Base-by-base conservation (phyloP, 2,888 invertebrate species). In the Arge pagana region DNA sequence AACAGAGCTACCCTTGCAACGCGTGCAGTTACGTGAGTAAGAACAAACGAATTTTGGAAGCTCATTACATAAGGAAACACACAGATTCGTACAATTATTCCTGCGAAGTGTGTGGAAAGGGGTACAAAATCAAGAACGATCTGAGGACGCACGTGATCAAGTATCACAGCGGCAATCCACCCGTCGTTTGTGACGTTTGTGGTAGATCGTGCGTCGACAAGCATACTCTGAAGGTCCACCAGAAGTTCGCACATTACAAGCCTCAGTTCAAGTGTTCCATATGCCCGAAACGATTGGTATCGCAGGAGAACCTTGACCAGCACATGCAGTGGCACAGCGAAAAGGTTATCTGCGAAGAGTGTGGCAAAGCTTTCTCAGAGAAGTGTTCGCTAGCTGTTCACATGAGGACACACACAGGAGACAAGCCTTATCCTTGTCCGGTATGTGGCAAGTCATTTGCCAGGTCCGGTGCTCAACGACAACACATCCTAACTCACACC, bases 101-200 rank as follows among this genome's bases (percentile, higher is more conserved):
- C 8, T 71, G 70, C 52, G 58, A 69, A 15, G 48, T 58, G 1
- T 71, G 70, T 28, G 64, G 60, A 7, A 70, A 71, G 30, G 60
- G 64, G 40, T 71, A 65, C 53, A 70, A 71, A 48, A 58, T 66
- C 40, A 61, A 61, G 15, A 63, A 67, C 2, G 68, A 68, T 40
- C 39, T 65, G 10, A 62, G 59, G 16, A 65, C 64, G 48, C 65
- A 65, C 36, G 48, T 64, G 8, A 45, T 62, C 23, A 60, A 64
- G 31, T 57, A 50, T 36, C 63, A 63, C 39, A 54, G 56, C 18
- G 60, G 63, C 30, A 51, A 51, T 13, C 57, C 60, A 10, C 58
- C 58, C 1, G 53, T 62, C 0, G 57, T 64, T 3, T 67, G 55
- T 21, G 54, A 55, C 19, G 35, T 55, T 4, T 55, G 55, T 18